Evolutionary conservation across 1,140 invertebrate genomes (phyloP).

Genomic region (Neodiprion fabricii): DNA sequence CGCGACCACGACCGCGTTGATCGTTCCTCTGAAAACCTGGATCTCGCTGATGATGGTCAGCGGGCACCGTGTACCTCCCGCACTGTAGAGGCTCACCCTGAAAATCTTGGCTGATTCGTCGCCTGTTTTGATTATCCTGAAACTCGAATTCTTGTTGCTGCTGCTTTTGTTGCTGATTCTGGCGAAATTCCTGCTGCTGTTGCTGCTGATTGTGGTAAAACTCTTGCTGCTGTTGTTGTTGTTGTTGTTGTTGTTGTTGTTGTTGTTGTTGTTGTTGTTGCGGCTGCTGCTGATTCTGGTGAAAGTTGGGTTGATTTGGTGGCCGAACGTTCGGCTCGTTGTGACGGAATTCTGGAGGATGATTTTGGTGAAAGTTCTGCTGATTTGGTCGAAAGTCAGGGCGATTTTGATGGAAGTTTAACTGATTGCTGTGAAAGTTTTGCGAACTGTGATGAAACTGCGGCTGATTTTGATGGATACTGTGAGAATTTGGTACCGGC

Average conservation of each 20-base stretch:
- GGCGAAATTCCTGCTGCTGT: conserved; percentile 27
- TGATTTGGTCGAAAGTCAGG: conserved; percentile 44
- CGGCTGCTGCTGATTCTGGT: conserved; percentile 34
- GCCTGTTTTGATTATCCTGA: conserved; percentile 42
- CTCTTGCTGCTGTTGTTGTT: conserved; percentile 24
- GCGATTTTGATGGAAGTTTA: conserved; percentile 17
- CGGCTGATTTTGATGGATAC: conserved; percentile 23
- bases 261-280: conserved; percentile 29
- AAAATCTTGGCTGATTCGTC: conserved; percentile 39
- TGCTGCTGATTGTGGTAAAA: conserved; percentile 33
- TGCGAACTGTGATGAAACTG: conserved; percentile 32
- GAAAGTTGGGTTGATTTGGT: conserved; percentile 23
- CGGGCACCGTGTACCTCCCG: conserved; percentile 39
- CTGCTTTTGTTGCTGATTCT: conserved; percentile 25
- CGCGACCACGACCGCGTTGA: conserved; percentile 41
- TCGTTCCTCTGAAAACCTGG: conserved; percentile 46
- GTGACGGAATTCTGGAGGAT: conserved; percentile 39
- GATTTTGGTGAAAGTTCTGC: conserved; percentile 38
- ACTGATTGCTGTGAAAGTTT: conserved; percentile 42
- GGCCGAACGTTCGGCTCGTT: conserved; percentile 39
- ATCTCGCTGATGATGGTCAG: conserved; percentile 46
- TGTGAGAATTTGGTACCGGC: conserved; percentile 41
- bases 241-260: conserved; percentile 32
- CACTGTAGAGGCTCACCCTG: conserved; percentile 38
- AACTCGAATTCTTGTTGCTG: conserved; percentile 46